Evolutionary conservation across 2,113 vertebrate species (phyloP).

Genomic region (Tetraodon nigroviridis): DNA sequence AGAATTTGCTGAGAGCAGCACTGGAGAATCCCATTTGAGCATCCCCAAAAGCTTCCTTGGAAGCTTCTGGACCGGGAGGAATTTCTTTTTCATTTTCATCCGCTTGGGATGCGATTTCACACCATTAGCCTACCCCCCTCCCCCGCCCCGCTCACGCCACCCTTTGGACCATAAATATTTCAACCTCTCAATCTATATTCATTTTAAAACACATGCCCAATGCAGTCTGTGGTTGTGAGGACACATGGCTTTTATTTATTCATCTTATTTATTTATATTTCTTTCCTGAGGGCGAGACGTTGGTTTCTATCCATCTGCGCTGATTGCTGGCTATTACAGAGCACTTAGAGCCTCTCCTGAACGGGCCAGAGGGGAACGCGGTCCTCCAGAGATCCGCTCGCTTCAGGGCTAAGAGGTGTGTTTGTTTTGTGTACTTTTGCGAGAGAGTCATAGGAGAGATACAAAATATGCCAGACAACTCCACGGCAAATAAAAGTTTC

Average conservation of each 20-base stretch:
- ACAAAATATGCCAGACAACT: conserved; percentile 1
- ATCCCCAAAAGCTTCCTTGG: conserved; percentile 29
- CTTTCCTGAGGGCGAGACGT: conserved; percentile 65
- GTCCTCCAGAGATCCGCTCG: conserved; percentile 52
- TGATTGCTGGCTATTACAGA: conserved; percentile 76
- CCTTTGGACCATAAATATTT: conserved; percentile 75
- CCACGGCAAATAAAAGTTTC: not conserved
- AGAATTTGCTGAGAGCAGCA: conserved; percentile 10
- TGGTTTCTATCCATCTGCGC: conserved; percentile 66
- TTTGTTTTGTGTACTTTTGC: conserved; percentile 34
- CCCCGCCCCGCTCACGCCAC: conserved; percentile 33
- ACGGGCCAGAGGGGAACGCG: conserved; percentile 53
- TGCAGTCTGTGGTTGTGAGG: conserved; percentile 62
- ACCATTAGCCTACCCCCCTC: conserved; percentile 49
- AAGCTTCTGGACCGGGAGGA: conserved; percentile 49
- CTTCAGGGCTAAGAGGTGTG: conserved; percentile 54
- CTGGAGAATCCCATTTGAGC: conserved; percentile 18
- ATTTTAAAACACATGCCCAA: conserved; percentile 74
- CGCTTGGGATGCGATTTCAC: conserved; percentile 63
- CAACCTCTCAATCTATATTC: conserved; percentile 76
- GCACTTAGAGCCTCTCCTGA: conserved; percentile 69
- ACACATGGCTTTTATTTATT: conserved; percentile 77
- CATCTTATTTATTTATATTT: conserved; percentile 79
- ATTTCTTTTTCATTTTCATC: conserved; percentile 53
- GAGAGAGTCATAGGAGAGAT: conserved; percentile 9